Percentiles rank a stretch among this genome's conserved stretches.
Conservation (phyloP, 2,113 vertebrate species). For the Acinonyx jubatus region DNA sequence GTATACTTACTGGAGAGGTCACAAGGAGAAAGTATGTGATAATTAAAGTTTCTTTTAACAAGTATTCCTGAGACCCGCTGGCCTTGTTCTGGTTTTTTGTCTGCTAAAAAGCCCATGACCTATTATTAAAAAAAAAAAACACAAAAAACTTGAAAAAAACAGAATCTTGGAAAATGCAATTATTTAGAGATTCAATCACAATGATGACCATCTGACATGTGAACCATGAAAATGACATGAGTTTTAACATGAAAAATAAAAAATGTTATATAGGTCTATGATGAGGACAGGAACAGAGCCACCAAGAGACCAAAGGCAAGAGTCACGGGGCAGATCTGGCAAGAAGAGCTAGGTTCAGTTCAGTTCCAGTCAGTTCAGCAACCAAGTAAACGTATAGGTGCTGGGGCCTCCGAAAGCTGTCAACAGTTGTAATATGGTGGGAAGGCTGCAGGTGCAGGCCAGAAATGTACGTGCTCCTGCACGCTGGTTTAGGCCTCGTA, state of each 20-base stretch:
- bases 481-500: not conserved
- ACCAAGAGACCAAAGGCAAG: not conserved
- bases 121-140: conserved; percentile 62
- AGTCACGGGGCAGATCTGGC: not conserved
- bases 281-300: not conserved
- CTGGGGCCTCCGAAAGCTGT: too few species aligned
- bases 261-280: accelerated
- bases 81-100: conserved; percentile 94
- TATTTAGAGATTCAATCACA: not conserved
- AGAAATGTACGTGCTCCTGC: accelerated
- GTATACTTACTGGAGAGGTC: conserved; percentile 94
- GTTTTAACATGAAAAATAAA: not conserved
- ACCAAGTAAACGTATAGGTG: not conserved
- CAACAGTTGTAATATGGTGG: too few species aligned
- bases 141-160: not conserved
- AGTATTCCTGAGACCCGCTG: conserved; percentile 97
- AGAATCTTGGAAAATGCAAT: not conserved
- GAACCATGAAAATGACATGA: not conserved
- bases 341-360: not conserved
- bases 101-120: conserved; percentile 98
- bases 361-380: not conserved
- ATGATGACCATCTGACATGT: not conserved
- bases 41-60: conserved; percentile 98
- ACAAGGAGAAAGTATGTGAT: conserved; percentile 96
- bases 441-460: not conserved